These are phyloP conservation scores for Sorex maritimensis DNA, from an alignment of 2,797 vertebrate species.

Conservation along the genomic window DNA sequence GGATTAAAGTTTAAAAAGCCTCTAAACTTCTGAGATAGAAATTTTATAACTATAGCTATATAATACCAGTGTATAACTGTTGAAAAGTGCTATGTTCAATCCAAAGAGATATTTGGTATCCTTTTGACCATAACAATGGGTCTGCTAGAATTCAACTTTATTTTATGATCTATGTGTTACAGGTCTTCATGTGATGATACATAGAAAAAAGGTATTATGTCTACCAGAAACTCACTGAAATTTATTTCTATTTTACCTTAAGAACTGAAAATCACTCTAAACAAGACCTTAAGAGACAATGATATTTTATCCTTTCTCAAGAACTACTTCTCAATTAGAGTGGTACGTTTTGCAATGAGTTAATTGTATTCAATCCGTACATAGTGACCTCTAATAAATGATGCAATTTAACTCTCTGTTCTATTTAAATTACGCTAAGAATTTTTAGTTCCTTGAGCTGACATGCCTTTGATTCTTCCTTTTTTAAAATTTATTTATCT, in stretches of 20 bases:
- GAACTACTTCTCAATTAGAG: neutral
- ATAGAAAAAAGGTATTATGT: constrained; percentile 59
- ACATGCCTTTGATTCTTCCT: neutral
- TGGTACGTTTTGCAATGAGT: neutral
- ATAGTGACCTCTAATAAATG: neutral
- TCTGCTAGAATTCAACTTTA: constrained; percentile 68
- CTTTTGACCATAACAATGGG: constrained; percentile 70
- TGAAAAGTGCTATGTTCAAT: constrained; percentile 62
- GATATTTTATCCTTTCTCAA: neutral
- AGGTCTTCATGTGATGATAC: constrained; percentile 69
- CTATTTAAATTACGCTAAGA: neutral
- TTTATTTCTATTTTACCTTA: constrained; percentile 66
- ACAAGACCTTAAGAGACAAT: constrained; percentile 1
- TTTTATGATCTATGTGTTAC: constrained; percentile 72
- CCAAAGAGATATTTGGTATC: constrained; percentile 69
- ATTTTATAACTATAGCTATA: neutral
- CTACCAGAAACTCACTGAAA: constrained; percentile 68
- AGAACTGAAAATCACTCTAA: constrained; percentile 57
- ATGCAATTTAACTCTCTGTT: neutral
- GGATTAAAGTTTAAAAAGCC: constrained; percentile 24
- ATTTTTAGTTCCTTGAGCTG: neutral
- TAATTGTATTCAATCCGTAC: neutral
- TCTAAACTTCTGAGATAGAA: constrained; percentile 28
- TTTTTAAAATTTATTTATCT: too few relatives aligned
- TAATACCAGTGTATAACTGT: constrained; percentile 58